Evolutionary conservation across 1,140 invertebrate species (phyloP).

Genomic region (Drosophila athabasca): DNA sequence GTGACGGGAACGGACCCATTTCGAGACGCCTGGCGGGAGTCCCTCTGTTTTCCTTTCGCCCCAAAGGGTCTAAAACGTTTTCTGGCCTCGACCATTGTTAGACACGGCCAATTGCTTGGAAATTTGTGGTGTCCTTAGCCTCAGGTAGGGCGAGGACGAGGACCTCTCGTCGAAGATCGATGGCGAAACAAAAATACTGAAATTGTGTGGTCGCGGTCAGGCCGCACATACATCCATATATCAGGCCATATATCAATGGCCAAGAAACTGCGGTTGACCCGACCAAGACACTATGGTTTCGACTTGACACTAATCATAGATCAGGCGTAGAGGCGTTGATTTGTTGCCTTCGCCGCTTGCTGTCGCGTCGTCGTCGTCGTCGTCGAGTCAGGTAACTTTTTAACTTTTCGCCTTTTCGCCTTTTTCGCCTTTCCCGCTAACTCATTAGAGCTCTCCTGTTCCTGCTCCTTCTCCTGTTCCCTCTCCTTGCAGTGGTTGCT

Average conservation of each 20-base stretch:
- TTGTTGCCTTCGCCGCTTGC: conserved; percentile 30
- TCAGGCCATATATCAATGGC: conserved; percentile 55
- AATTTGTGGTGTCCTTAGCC: conserved; percentile 64
- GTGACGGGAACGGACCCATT: conserved; percentile 39
- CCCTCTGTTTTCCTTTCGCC: conserved; percentile 17
- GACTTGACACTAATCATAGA: conserved; percentile 76
- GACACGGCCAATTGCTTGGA: conserved; percentile 76
- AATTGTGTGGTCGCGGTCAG: conserved; percentile 70
- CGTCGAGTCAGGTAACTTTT: conserved; percentile 35
- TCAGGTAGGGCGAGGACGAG: conserved; percentile 15
- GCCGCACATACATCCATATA: conserved; percentile 24
- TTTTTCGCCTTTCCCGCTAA: conserved; percentile 53
- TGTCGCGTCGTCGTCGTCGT: background rate
- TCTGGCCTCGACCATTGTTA: conserved; percentile 50
- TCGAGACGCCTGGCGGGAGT: conserved; percentile 61
- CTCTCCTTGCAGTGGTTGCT: background rate
- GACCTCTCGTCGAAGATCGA: conserved; percentile 32
- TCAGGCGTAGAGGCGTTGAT: conserved; percentile 78
- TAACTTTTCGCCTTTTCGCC: conserved; percentile 57
- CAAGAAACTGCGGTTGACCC: conserved; percentile 42
- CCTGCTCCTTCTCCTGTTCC: too few species aligned
- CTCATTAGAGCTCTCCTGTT: conserved; percentile 61
- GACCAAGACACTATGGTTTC: conserved; percentile 49
- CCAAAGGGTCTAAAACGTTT: conserved; percentile 19
- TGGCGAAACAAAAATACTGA: conserved; percentile 46